Base-by-base conservation (phyloP, 2,888 invertebrate genomes). In the Mactromeris polynyma region DNA sequence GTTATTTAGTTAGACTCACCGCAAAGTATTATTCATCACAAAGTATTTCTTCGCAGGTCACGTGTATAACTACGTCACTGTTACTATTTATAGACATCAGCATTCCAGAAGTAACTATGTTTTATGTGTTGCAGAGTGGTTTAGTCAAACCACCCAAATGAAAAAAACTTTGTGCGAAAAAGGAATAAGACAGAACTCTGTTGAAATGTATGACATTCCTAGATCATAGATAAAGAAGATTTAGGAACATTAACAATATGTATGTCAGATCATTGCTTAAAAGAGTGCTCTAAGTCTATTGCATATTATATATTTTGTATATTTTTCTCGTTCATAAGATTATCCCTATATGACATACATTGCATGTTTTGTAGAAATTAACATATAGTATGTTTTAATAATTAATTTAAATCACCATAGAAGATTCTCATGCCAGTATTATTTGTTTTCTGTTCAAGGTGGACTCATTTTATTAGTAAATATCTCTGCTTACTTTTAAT, bases 11-110 rank as follows among this genome's bases (percentile, higher is more conserved):
- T 79, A 31, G 38, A 73, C 33, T 73, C 73, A 73, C 73, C 73
- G n/a, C 36, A 73, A 31, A 73, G 73, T 73, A 73, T 73, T 73
- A 73, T 73, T 73, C 19, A 26, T 73, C 73, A 36, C 73, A 73
- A 33, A 33, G 17, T 73, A 73, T 33, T 33, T 73, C 73, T 73
- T 36, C 36, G 73, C 33, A 73, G 73, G 21, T 73, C 73, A 73
- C 73, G 73, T 73, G 73, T 73, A 36, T 36, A 73, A 26, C 36
- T 33, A 73, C 31, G 31, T 73, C 58, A 64, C 58, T 26, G 26
- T 0, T 26, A 64, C 58, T 64, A 11, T 64, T 64, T 64, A 64
- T 64, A 64, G n/a, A n/a, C 11, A 64, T 26, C 26, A 64, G n/a
- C 2, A 58, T 26, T 21, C 6, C 26, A 6, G 26, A 64, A 26